Percentiles rank a stretch among this genome's conserved stretches.
These are phyloP conservation scores for Papio anubis DNA, from an alignment of 2,113 vertebrate genomes.

Conservation along the genomic window DNA sequence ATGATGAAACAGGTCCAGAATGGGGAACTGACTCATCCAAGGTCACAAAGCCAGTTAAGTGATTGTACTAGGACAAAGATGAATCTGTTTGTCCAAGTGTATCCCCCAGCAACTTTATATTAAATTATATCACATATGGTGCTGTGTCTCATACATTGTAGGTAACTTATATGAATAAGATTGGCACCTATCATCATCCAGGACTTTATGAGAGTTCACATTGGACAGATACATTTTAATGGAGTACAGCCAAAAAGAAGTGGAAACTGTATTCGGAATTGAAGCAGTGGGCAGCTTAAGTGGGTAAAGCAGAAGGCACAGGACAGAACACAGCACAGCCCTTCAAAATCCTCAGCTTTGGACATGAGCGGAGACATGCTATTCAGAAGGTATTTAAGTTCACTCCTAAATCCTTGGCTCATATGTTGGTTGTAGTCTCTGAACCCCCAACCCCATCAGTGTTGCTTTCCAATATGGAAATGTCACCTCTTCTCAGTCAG, in stretches of 20 bases:
- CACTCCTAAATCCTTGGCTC: not conserved
- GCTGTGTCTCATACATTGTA: not conserved
- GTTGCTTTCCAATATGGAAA: not conserved
- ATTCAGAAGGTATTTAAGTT: constrained; percentile 16
- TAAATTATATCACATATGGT: not conserved
- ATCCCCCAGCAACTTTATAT: not conserved
- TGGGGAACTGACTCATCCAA: not conserved
- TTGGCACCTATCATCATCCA: not conserved
- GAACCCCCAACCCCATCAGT: not conserved
- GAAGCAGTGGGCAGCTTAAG: not conserved
- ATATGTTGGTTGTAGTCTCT: not conserved
- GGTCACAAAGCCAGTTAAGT: not conserved
- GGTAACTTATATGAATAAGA: constrained; percentile 9
- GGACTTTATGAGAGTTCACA: not conserved
- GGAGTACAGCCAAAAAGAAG: not conserved
- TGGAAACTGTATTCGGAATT: not conserved
- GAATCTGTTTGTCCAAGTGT: not conserved
- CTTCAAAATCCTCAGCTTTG: constrained; percentile 11
- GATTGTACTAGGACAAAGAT: not conserved
- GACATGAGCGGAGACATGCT: not conserved
- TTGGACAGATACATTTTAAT: not conserved
- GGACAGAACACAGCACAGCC: not conserved
- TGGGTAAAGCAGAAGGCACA: not conserved
- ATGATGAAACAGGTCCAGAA: constrained; percentile 46
- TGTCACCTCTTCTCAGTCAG: not conserved